These are phyloP conservation scores for Diachrysia chrysitis DNA, from an alignment of 2,888 invertebrate species.

Conservation along the genomic window DNA sequence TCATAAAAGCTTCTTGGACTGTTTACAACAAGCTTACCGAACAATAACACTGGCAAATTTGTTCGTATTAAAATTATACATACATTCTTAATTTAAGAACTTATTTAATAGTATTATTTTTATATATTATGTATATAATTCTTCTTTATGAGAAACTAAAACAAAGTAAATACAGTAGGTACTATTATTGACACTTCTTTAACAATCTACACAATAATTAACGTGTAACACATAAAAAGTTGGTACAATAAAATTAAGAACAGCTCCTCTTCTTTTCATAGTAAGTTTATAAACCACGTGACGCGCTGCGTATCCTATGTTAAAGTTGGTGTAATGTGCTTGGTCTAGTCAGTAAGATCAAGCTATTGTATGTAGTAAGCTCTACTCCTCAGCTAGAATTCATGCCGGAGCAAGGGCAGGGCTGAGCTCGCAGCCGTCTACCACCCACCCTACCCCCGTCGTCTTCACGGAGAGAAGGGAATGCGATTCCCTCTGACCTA, in stretches of 20 bases:
- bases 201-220: too few species aligned
- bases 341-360: conserved; percentile 33
- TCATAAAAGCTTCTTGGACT: not conserved
- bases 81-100: too few species aligned
- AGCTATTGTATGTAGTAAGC: conserved; percentile 31
- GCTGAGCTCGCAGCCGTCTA: conserved; percentile 36
- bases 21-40: not conserved
- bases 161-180: too few species aligned
- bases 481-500: conserved; percentile 79
- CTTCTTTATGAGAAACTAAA: too few species aligned
- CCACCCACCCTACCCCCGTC: conserved; percentile 51
- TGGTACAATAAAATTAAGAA: too few species aligned
- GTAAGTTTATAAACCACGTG: not conserved
- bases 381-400: conserved; percentile 35
- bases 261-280: not conserved
- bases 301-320: not conserved
- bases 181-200: too few species aligned
- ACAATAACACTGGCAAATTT: too few species aligned
- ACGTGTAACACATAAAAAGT: not conserved
- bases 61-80: too few species aligned
- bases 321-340: conserved; percentile 15
- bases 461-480: conserved; percentile 61
- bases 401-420: conserved; percentile 65
- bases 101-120: too few species aligned
- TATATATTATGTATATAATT: too few species aligned